Evolutionary conservation across 2,113 vertebrate genomes (phyloP), one percentile per base, ranked within the genome.

Genomic region (Zingel zingel): DNA sequence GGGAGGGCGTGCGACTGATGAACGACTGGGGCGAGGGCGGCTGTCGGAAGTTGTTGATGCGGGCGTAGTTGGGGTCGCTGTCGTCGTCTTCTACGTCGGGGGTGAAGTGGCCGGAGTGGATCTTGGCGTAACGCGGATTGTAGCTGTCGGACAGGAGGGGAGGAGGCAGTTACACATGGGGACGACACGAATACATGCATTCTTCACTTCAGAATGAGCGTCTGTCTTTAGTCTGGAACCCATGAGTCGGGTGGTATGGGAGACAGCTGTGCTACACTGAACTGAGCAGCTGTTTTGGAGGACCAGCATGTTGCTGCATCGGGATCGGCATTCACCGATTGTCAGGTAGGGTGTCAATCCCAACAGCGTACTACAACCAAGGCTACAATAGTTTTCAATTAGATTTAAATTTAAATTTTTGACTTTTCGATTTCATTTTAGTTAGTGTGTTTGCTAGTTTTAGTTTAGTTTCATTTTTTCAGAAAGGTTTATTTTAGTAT

Each of bases 41-140:
- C 27, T 96, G 96, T 79, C 96, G 94, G 93, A 98, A 99, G 87
- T 96, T 95, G 93, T 94, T 96, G 83, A 99, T 97, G 89, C 96
- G 96, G 74, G 97, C 97, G 4, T 99, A 99, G 95, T 97, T 98
- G 23, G 98, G 98, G 92, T 99, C 97, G 47, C 91, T 89, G 78
- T 98, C 97, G 74, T 99, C 97, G 45, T 99, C 98, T 0, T 98
- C 97, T 30, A 97, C 86, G 21, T 97, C 95, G 0, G 95, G 87
- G 56, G 80, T 82, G 50, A 12, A 76, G 4, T 95, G 95, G 48
- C 95, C 94, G 15, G 96, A 94, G 25, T 93, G 86, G 86, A 95
- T 48, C 59, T 97, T 96, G 4, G 95, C 94, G 70, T 96, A 96
- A 27, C 95, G 96, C 6, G 94, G 90, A 63, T 95, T 95, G 30